phyloP scores from a whole-genome alignment of 1,140 invertebrate genomes.

The Rhopalosiphum maidis region DNA sequence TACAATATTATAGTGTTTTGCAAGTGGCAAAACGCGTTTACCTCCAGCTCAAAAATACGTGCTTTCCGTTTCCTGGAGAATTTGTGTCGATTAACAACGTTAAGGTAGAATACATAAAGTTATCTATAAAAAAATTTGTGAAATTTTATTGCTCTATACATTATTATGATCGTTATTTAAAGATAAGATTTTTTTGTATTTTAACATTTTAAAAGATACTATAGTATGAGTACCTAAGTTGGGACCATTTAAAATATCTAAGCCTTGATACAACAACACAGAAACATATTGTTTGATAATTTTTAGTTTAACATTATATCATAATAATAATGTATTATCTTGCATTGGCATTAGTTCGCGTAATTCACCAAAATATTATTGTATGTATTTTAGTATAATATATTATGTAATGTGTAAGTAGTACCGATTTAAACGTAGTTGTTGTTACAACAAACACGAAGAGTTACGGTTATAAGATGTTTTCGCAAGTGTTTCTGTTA shows the following conservation, averaged over 20 bases:
- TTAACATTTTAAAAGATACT: too few relatives aligned
- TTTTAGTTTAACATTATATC: background rate
- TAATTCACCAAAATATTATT: background rate
- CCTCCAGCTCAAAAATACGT: background rate
- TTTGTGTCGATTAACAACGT: background rate
- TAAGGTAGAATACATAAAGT: background rate
- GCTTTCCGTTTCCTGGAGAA: background rate
- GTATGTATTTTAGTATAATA: background rate
- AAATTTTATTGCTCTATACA: too few relatives aligned
- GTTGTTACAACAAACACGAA: background rate
- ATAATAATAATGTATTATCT: background rate
- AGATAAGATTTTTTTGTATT: background rate
- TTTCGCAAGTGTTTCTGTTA: too few relatives aligned
- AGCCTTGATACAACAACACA: background rate
- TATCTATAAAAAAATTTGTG: background rate
- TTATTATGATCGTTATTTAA: too few relatives aligned
- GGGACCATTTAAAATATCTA: background rate
- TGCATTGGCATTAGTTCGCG: background rate
- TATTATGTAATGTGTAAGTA: background rate
- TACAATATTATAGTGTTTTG: background rate
- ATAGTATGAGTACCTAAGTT: too few relatives aligned
- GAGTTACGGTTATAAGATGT: background rate
- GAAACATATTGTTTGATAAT: background rate
- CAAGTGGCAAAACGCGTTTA: background rate
- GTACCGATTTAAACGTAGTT: background rate